Evolutionary conservation across 2,888 invertebrate genomes (phyloP), one percentile per base, ranked within the genome.

Genomic region (Caenorhabditis sp.): DNA sequence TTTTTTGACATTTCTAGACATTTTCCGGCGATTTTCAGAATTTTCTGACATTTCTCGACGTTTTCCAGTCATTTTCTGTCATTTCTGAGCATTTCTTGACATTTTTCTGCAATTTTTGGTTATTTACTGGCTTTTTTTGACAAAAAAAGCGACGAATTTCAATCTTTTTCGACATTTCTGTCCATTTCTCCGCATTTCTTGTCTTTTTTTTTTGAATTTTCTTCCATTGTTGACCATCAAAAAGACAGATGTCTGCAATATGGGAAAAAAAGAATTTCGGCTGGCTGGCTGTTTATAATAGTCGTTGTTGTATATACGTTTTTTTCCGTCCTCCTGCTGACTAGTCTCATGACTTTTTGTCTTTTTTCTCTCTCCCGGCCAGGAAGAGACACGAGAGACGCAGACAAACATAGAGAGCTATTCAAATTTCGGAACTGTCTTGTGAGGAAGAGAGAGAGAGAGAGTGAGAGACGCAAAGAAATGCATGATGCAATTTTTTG

Each of bases 351-450:
- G 58, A 57, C 58, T 57, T 17, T 43, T 27, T 17, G 1, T 55
- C 17, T 19, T 27, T 55, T 26, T 55, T 26, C 24, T 36, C 43
- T 43, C 43, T 43, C 43, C 43, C 43, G 31, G 31, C 4, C 31
- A 10, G 31, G 31, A 23, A 14, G 24, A 24, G 49, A 43, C 36
- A 19, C 17, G 55, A 53, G n/a, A 26, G 36, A 36, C 14, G 43
- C 51, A 58, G 31, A 66, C 50, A n/a, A 26, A 54, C 26, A 50
- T n/a, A 49, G 57, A 24, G 21, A 54, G 63, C 63, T 69, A 63
- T 63, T 69, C 64, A 50, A 49, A 65, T 69, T 69, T 69, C 65
- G 64, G 69, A 37, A 59, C 63, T 59, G 60, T 58, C 53, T 58
- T 68, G 53, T 61, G 24, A 51, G 51, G 51, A 24, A 58, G 26